Percentiles rank a stretch among this genome's conserved stretches.
phyloP scores from a whole-genome alignment of 1,140 invertebrate genomes.

The Philopotamus ludificatus region DNA sequence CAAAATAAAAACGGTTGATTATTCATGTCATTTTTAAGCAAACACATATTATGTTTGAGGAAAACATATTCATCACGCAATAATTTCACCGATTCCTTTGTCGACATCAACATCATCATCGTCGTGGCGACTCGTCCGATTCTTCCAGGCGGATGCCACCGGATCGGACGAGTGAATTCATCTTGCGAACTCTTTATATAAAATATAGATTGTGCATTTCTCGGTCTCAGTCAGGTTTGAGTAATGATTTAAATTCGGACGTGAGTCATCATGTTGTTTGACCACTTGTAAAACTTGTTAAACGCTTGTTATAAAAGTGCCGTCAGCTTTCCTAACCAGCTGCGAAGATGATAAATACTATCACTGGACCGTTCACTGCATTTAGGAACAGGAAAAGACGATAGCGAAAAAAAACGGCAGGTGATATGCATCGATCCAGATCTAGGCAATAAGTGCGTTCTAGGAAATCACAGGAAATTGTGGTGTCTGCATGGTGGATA shows the following conservation, averaged over 20 bases:
- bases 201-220: no score
- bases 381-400: neutral
- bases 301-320: conserved; percentile 26
- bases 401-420: neutral
- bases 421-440: neutral
- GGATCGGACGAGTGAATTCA: neutral
- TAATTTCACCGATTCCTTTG: no score
- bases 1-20: no score
- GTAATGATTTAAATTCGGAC: conserved; percentile 30
- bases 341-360: conserved; percentile 11
- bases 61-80: no score
- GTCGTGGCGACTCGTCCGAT: no score
- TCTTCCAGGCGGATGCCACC: neutral
- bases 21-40: no score
- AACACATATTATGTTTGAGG: no score
- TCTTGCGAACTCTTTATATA: neutral
- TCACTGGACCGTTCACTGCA: neutral
- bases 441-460: neutral
- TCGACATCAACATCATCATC: no score
- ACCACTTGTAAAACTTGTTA: conserved; percentile 28
- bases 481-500: no score
- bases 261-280: conserved; percentile 23
- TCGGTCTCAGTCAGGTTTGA: conserved; percentile 15
- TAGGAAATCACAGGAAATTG: no score
- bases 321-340: conserved; percentile 20